Conservation (phyloP, 2,797 vertebrate genomes). For the Ara ararauna region DNA sequence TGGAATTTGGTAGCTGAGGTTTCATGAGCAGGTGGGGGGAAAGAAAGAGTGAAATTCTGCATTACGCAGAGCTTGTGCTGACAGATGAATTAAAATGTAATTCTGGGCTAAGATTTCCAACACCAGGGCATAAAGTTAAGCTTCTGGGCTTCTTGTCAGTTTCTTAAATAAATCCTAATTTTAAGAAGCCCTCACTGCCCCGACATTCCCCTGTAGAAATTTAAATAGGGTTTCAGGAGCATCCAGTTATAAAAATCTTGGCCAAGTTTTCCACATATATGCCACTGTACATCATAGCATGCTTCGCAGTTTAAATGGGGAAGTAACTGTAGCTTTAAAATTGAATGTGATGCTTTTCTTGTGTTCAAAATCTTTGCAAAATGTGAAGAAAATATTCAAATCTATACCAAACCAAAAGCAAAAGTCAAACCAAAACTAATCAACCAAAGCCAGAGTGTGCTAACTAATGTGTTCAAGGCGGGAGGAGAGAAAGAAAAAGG, state of each 20-base stretch:
- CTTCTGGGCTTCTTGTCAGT: slow-evolving; percentile 37
- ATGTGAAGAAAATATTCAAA: not conserved
- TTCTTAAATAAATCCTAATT: slow-evolving; percentile 54
- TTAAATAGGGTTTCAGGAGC: slow-evolving; percentile 13
- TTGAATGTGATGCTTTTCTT: slow-evolving; percentile 25
- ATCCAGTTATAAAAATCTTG: slow-evolving; percentile 41
- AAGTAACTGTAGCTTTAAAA: slow-evolving; percentile 67
- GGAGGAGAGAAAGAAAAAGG: not conserved
- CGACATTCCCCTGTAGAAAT: not conserved
- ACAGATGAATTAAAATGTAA: slow-evolving; percentile 67
- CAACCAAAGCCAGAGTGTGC: not conserved
- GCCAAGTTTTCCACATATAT: not conserved
- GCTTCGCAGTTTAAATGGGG: not conserved
- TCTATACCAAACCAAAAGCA: not conserved
- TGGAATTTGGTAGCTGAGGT: slow-evolving; percentile 53
- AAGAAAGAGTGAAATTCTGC: slow-evolving; percentile 55
- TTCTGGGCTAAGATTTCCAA: slow-evolving; percentile 57
- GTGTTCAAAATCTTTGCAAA: slow-evolving; percentile 55
- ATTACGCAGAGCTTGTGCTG: slow-evolving; percentile 65
- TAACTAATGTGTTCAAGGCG: not conserved
- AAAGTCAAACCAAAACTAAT: not conserved
- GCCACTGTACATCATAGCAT: slow-evolving; percentile 27
- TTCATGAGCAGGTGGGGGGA: slow-evolving; percentile 27
- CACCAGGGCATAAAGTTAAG: slow-evolving; percentile 31
- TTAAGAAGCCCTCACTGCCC: slow-evolving; percentile 9